Evolutionary conservation across 2,888 invertebrate genomes (phyloP), one percentile per base, ranked within the genome.

Genomic region (Nymphalis polychloros): DNA sequence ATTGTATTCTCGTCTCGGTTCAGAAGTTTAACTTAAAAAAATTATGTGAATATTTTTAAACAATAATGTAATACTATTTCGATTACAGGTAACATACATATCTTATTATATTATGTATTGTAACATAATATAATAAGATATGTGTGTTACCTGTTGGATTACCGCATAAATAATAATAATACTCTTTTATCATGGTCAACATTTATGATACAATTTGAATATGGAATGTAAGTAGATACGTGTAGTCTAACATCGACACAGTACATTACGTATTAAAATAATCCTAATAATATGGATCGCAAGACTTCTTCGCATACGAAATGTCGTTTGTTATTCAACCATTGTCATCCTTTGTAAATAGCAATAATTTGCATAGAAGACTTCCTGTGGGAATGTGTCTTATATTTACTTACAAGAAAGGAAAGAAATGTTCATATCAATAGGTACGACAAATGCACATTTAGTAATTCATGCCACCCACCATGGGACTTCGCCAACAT

Each of bases 301-400:
- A 35, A 46, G 16, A 52, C 62, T 55, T 23, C 31, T 55, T n/a
- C 53, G 31, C 31, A 60, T 63, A 69, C 64, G 60, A 64, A 67
- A 64, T 59, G 53, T 67, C 46, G 67, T 59, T 64, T n/a, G 53
- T 67, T 67, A 70, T 64, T 68, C 64, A 59, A 63, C 59, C 63
- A 65, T 48, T 31, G 63, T 65, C 61, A 52, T 61, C 64, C 63
- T 65, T 49, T 64, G 57, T 63, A 67, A 69, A 69, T 67, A 64
- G 53, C 65, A 23, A 65, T 65, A 68, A 72, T 72, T 70, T 70
- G 65, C 72, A 70, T 70, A 48, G 48, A 67, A 41, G 46, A 72
- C 67, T 72, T 72, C 72, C 72, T 69, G 57, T 68, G 61, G 60
- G 72, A 72, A 70, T 63, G 31, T 64, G 63, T 52, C 59, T 68